Conservation (phyloP, 1,140 invertebrate species). For the Tetragonula clypearis region DNA sequence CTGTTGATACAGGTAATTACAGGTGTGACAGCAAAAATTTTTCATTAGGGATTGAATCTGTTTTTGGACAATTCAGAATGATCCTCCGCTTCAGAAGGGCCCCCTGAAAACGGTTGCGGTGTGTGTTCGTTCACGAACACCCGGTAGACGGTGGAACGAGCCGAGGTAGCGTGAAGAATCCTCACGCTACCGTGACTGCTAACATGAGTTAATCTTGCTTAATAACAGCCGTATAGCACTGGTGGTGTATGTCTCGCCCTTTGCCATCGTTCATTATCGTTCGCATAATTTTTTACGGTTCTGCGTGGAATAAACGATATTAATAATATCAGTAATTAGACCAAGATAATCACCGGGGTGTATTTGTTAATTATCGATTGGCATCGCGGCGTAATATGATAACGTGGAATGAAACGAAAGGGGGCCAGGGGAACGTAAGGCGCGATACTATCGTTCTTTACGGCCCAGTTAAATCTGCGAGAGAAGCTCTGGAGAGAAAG, state of each 20-base stretch:
- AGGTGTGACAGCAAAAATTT: too few relatives aligned
- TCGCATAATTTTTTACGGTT: slow-evolving; percentile 63
- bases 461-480: slow-evolving; percentile 10
- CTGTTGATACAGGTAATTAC: too few relatives aligned
- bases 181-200: slow-evolving; percentile 63
- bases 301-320: slow-evolving; percentile 58
- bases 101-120: background rate
- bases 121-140: slow-evolving; percentile 25
- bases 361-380: slow-evolving; percentile 54
- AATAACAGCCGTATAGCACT: slow-evolving; percentile 56
- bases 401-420: background rate
- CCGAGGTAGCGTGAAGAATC: slow-evolving; percentile 51
- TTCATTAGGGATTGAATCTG: too few relatives aligned
- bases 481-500: background rate
- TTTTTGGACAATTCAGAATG: too few relatives aligned
- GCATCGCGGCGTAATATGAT: slow-evolving; percentile 18
- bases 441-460: slow-evolving; percentile 27
- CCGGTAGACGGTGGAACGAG: slow-evolving; percentile 44
- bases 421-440: background rate
- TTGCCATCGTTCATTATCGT: slow-evolving; percentile 60
- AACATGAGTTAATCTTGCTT: slow-evolving; percentile 66
- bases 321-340: slow-evolving; percentile 62
- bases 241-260: slow-evolving; percentile 56
- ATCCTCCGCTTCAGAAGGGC: background rate
- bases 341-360: slow-evolving; percentile 48